Evolutionary conservation across 2,797 vertebrate species (phyloP).

Genomic region (Poecilia velifera): DNA sequence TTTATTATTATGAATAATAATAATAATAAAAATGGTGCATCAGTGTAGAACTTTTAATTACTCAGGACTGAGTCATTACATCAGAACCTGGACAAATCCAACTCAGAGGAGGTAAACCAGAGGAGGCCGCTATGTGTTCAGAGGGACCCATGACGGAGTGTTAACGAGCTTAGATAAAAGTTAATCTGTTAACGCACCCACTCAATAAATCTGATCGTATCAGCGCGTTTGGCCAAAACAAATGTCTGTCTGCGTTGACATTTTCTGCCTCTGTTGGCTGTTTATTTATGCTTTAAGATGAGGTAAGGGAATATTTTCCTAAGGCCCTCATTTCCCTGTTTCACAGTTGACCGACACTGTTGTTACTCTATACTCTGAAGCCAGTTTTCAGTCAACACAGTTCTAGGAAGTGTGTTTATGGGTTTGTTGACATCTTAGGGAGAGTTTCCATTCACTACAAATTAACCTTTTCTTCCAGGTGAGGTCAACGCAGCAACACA

Average conservation of each 20-base stretch:
- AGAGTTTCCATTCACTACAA: conserved; percentile 59
- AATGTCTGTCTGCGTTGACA: neutral
- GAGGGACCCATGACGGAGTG: neutral
- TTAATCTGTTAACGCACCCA: neutral
- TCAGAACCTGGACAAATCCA: neutral
- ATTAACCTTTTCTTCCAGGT: conserved; percentile 54
- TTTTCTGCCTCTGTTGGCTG: conserved; percentile 7
- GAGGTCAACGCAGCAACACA: conserved; percentile 41
- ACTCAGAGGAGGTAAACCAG: neutral
- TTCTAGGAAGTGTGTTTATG: conserved; percentile 70
- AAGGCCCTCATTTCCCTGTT: conserved; percentile 25
- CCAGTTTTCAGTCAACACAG: conserved; percentile 54
- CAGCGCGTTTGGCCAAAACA: neutral
- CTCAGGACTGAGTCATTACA: conserved; percentile 38
- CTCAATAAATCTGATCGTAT: neutral
- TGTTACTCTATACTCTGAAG: conserved; percentile 43
- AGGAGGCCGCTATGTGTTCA: neutral
- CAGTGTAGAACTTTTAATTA: conserved; percentile 13
- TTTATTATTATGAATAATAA: neutral
- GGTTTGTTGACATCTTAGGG: conserved; percentile 65
- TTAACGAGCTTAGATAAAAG: neutral
- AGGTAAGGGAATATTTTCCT: conserved; percentile 31
- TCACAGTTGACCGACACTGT: conserved; percentile 53
- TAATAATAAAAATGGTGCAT: neutral
- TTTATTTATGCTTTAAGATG: conserved; percentile 13